Conservation (phyloP, 1,140 invertebrate species). For the Vanessa atalanta region DNA sequence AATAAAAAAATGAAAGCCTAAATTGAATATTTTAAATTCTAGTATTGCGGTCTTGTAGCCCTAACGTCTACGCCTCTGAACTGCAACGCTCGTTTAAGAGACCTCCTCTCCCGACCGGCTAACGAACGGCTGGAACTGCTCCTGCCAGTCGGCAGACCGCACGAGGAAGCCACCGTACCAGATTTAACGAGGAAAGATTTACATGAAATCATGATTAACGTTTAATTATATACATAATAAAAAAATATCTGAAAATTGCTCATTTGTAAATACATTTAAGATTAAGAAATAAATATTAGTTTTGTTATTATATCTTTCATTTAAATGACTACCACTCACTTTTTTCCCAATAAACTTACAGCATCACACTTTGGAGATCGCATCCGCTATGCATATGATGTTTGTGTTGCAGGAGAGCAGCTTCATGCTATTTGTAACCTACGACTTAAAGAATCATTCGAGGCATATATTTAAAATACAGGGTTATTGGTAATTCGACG, state of each 20-base stretch:
- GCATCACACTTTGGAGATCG: too few relatives aligned
- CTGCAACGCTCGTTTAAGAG: slow-evolving; percentile 89
- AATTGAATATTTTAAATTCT: slow-evolving; percentile 23
- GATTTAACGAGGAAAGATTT: slow-evolving; percentile 88
- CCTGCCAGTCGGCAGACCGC: slow-evolving; percentile 92
- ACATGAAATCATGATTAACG: slow-evolving; percentile 83
- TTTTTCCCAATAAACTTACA: too few relatives aligned
- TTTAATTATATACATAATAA: slow-evolving; percentile 55
- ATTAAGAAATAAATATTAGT: not conserved
- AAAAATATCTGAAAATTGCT: not conserved
- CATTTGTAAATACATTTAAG: not conserved
- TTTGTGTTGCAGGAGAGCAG: too few relatives aligned
- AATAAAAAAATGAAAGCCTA: too few relatives aligned
- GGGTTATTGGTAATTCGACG: too few relatives aligned
- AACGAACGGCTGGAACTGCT: slow-evolving; percentile 91
- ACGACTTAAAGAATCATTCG: too few relatives aligned
- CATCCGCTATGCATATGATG: too few relatives aligned
- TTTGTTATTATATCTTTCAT: too few relatives aligned
- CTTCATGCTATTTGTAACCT: too few relatives aligned
- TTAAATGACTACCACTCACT: too few relatives aligned
- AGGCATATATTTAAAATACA: too few relatives aligned
- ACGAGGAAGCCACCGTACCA: slow-evolving; percentile 88
- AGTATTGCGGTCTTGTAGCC: slow-evolving; percentile 91
- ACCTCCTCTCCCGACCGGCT: slow-evolving; percentile 86
- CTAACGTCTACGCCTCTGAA: slow-evolving; percentile 94